Percentiles rank a stretch among this genome's conserved stretches.
Conservation (phyloP, 1,140 invertebrate genomes). For the Nephila pilipes region DNA sequence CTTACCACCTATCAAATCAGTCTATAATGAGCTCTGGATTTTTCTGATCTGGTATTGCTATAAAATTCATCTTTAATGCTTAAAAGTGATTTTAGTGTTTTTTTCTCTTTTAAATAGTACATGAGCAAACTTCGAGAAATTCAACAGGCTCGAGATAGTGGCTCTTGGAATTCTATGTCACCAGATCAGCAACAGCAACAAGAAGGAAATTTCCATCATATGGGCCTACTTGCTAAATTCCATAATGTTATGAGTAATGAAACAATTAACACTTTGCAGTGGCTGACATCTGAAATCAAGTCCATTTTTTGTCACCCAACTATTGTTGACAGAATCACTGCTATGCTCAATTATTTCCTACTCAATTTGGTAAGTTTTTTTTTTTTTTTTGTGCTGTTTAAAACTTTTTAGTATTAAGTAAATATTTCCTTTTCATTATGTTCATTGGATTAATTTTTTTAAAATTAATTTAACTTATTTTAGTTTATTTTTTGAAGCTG, state of each 20-base stretch:
- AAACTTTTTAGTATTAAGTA: too few species aligned
- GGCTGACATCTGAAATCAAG: constrained; percentile 89
- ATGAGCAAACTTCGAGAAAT: constrained; percentile 83
- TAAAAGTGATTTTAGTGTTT: too few species aligned
- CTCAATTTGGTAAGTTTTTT: constrained; percentile 89
- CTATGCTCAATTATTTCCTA: constrained; percentile 98
- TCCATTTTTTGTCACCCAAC: constrained; percentile 94
- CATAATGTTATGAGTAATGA: constrained; percentile 95
- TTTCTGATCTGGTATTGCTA: too few species aligned
- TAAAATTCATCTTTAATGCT: too few species aligned
- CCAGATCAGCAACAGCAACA: constrained; percentile 89
- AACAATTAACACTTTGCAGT: constrained; percentile 92
- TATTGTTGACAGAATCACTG: constrained; percentile 94
- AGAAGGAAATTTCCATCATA: constrained; percentile 88
- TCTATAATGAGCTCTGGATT: too few species aligned
- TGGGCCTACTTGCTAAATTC: constrained; percentile 92
- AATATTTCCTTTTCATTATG: too few species aligned
- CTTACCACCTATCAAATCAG: too few species aligned
- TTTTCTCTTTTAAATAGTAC: constrained; percentile 79
- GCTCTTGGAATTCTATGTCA: constrained; percentile 88
- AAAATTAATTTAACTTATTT: too few species aligned
- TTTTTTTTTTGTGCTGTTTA: not conserved
- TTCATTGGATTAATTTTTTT: too few species aligned
- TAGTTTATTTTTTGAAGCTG: too few species aligned
- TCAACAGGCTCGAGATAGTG: constrained; percentile 85